These are phyloP conservation scores for Manis javanica DNA, from an alignment of 2,797 vertebrate genomes.

Conservation along the genomic window DNA sequence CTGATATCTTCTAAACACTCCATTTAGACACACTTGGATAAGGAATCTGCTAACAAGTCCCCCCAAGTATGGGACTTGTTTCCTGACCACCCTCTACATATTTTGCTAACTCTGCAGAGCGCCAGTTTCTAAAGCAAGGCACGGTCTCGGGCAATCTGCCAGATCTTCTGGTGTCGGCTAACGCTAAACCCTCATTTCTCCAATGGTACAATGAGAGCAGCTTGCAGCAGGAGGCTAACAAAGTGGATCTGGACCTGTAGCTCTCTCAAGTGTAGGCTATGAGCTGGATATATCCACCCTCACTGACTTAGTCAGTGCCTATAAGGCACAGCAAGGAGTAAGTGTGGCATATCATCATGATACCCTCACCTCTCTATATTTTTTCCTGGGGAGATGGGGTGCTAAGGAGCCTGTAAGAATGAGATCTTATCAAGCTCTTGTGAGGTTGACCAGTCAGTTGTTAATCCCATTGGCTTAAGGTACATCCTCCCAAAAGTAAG, in stretches of 20 bases:
- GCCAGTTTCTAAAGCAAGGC: background rate
- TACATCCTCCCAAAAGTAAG: background rate
- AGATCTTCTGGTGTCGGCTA: background rate
- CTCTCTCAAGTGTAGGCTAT: background rate
- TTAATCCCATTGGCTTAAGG: background rate
- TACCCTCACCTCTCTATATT: background rate
- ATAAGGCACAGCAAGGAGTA: background rate
- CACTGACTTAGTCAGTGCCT: background rate
- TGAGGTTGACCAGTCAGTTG: background rate
- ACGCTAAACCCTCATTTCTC: background rate
- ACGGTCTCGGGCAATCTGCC: background rate
- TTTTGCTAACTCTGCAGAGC: background rate
- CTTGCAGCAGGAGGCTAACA: background rate
- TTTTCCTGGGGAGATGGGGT: background rate
- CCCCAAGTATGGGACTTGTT: background rate
- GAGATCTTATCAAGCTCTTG: background rate
- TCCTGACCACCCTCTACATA: background rate
- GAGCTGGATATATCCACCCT: background rate
- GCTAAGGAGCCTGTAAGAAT: background rate
- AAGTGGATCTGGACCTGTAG: background rate
- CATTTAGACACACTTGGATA: background rate
- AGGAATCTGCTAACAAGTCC: background rate
- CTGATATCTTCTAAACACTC: background rate
- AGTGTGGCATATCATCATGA: too few relatives aligned
- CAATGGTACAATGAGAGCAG: rapidly evolving